These are phyloP conservation scores for Actinia tenebrosa DNA, from an alignment of 64 coral and sea anemone species.

Conservation along the genomic window DNA sequence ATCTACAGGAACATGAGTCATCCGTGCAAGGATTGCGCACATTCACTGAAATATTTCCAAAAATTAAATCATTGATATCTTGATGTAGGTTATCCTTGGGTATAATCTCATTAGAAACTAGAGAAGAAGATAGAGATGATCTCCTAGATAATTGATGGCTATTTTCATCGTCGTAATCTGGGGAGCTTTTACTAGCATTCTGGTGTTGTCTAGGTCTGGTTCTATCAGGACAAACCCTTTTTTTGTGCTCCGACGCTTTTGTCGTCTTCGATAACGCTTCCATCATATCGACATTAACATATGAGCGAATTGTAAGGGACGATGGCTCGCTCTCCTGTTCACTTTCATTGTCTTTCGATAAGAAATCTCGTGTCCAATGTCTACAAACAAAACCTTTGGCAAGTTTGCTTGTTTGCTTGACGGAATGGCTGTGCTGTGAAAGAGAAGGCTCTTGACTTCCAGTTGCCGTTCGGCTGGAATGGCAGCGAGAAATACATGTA, in stretches of 20 bases:
- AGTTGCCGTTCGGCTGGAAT: background rate
- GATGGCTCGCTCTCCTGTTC: background rate
- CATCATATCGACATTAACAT: conserved; percentile 15
- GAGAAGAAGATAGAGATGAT: background rate
- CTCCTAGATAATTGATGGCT: background rate
- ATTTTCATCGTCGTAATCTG: background rate
- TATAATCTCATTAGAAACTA: background rate
- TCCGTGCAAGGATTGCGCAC: background rate
- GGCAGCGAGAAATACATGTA: background rate
- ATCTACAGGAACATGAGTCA: background rate
- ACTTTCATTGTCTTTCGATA: conserved; percentile 8
- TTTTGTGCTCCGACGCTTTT: background rate
- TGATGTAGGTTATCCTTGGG: background rate
- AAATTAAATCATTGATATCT: background rate
- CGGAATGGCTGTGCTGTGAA: background rate
- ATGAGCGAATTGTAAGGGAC: background rate
- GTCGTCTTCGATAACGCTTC: background rate
- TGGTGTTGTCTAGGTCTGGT: background rate
- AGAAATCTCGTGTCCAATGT: conserved; percentile 57
- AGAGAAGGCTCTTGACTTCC: background rate
- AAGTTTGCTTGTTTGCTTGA: conserved; percentile 23
- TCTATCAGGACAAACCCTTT: background rate
- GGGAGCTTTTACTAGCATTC: background rate
- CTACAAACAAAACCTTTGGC: conserved; percentile 86
- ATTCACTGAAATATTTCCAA: background rate